Evolutionary conservation across 2,113 vertebrate genomes (phyloP).

Genomic region (Eurystomus gularis): DNA sequence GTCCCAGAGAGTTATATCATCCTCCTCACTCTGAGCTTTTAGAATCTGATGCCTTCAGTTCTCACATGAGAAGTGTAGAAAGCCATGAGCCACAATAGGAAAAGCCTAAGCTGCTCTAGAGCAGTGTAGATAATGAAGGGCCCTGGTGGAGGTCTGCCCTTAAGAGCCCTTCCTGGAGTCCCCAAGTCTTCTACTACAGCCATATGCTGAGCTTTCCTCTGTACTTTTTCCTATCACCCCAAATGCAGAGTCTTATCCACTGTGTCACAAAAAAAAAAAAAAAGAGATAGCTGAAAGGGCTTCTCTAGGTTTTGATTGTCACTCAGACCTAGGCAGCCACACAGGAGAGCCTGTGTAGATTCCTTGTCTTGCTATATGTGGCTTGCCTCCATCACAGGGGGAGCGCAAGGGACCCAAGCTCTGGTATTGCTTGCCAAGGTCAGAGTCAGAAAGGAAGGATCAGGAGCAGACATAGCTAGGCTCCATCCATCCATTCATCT

Average conservation of each 20-base stretch:
- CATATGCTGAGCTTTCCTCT: not conserved
- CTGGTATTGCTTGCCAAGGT: not conserved
- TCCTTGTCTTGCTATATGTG: not conserved
- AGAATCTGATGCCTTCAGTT: not conserved
- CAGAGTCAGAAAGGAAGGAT: not conserved
- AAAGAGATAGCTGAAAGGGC: not conserved
- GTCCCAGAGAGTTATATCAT: not conserved
- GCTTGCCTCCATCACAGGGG: not conserved
- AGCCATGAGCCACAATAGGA: not conserved
- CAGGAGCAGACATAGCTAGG: not conserved
- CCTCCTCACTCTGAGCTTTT: not conserved
- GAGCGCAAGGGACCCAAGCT: fast-evolving
- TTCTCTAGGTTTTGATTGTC: not conserved
- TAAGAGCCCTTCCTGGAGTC: not conserved
- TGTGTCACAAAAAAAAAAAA: not conserved
- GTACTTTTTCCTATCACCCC: not conserved
- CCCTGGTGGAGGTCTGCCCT: not conserved
- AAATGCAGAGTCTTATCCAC: not conserved
- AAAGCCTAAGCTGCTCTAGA: not conserved
- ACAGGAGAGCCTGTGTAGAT: not conserved
- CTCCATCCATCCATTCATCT: not conserved
- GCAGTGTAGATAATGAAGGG: not conserved
- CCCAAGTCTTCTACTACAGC: not conserved
- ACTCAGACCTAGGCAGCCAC: not conserved
- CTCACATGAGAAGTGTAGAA: not conserved